Conservation (phyloP, 2,888 invertebrate genomes). For the Lamellibrachia satsuma region DNA sequence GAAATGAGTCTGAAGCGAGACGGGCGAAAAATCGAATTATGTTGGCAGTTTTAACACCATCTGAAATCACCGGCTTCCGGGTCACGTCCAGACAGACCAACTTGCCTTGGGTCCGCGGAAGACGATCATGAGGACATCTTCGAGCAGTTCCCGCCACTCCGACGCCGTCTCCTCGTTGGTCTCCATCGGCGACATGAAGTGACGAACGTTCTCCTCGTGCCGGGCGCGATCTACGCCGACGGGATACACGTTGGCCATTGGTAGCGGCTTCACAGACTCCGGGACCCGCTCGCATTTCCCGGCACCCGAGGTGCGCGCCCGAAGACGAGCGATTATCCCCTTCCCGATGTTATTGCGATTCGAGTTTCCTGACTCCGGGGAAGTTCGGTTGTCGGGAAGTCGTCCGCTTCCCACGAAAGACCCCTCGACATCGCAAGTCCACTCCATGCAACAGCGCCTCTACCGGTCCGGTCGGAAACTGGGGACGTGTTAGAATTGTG, state of each 20-base stretch:
- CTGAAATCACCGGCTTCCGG: too few species aligned
- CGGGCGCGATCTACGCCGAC: not conserved
- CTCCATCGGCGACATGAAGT: slow-evolving; percentile 13
- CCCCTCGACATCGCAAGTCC: not conserved
- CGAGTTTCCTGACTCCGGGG: not conserved
- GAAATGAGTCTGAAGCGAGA: too few species aligned
- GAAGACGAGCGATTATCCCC: not conserved
- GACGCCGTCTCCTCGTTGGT: not conserved
- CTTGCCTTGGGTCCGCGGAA: not conserved
- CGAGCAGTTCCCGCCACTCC: not conserved
- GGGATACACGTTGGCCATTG: not conserved
- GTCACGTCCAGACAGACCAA: not conserved
- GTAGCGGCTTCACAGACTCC: not conserved
- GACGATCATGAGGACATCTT: not conserved
- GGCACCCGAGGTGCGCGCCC: not conserved
- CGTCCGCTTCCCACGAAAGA: not conserved
- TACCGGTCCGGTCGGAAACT: not conserved
- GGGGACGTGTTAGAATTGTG: not conserved
- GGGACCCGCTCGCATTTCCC: not conserved
- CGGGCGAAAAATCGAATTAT: too few species aligned
- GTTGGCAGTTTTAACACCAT: too few species aligned
- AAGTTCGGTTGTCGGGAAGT: not conserved
- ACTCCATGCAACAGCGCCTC: not conserved
- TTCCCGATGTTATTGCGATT: not conserved
- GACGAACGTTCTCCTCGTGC: not conserved